A percentile compares a stretch with the other conserved stretches of the same genome.
These are phyloP conservation scores for Synchiropus splendidus DNA, from an alignment of 2,113 vertebrate species.

Conservation along the genomic window DNA sequence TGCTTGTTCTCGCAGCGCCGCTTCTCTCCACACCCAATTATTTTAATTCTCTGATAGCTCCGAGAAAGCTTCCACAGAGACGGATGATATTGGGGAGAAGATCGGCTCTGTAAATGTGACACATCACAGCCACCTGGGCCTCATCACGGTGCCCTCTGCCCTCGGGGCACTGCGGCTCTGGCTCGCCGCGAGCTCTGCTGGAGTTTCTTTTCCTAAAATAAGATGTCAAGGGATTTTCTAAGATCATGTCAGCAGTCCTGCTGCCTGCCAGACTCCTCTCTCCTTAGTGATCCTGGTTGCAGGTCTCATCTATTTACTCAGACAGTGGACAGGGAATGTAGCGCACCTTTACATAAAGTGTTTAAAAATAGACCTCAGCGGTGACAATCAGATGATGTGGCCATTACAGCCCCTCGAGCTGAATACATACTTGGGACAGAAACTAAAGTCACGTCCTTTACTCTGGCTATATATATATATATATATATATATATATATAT, in stretches of 20 bases:
- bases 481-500: too few relatives aligned
- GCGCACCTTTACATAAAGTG: conserved; percentile 3
- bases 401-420: too few relatives aligned
- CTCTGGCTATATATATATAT: too few relatives aligned
- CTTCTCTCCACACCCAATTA: conserved; percentile 69
- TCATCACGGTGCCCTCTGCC: conserved; percentile 40
- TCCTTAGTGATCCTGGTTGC: conserved; percentile 44
- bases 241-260: conserved; percentile 44
- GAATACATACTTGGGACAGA: too few relatives aligned
- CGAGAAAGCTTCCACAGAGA: conserved; percentile 60
- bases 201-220: conserved; percentile 57
- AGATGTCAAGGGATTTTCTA: conserved; percentile 47
- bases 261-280: conserved; percentile 27
- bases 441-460: too few relatives aligned
- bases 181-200: conserved; percentile 27
- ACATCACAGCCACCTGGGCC: conserved; percentile 52
- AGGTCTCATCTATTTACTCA: conserved; percentile 42
- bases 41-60: conserved; percentile 78
- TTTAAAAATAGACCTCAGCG: conserved; percentile 12
- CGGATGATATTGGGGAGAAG: conserved; percentile 51
- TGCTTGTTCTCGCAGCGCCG: conserved; percentile 61
- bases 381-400: neutral
- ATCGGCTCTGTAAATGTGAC: conserved; percentile 46
- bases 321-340: conserved; percentile 26
- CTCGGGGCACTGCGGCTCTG: conserved; percentile 31